Conservation (phyloP, 2,888 invertebrate genomes). For the Melanargia galathea region DNA sequence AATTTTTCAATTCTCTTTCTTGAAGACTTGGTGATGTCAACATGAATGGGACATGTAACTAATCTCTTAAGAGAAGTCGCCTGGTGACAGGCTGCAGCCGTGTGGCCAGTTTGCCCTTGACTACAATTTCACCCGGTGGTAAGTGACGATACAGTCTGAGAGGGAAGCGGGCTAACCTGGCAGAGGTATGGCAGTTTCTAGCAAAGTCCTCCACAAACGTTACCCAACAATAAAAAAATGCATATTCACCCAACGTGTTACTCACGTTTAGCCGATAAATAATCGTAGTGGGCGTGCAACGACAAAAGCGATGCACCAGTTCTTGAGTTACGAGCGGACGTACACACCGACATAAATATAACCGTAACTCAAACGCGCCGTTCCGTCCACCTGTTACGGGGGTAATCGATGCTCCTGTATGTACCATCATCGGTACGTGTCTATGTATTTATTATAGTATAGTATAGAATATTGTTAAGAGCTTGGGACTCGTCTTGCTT, state of each 20-base stretch:
- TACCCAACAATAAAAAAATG: slow-evolving; percentile 32
- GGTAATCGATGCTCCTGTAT: slow-evolving; percentile 64
- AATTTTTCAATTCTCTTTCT: too few species aligned
- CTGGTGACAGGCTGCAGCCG: too few species aligned
- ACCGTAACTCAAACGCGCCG: slow-evolving; percentile 69
- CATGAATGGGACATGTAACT: too few species aligned
- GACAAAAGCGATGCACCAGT: slow-evolving; percentile 50
- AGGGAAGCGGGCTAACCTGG: too few species aligned
- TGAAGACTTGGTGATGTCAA: too few species aligned
- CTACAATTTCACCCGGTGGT: too few species aligned
- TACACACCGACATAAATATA: slow-evolving; percentile 66
- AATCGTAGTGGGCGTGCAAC: slow-evolving; percentile 43
- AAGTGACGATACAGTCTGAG: too few species aligned
- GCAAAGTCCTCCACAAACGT: neutral
- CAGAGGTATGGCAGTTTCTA: too few species aligned
- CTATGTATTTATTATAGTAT: neutral
- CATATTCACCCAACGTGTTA: slow-evolving; percentile 44
- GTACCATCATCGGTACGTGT: slow-evolving; percentile 46
- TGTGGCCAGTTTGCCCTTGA: too few species aligned
- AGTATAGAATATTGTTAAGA: neutral
- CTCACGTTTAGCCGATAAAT: slow-evolving; percentile 50
- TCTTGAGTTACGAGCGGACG: slow-evolving; percentile 54
- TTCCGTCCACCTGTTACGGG: slow-evolving; percentile 72
- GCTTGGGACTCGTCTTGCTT: neutral
- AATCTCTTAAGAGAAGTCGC: too few species aligned